phyloP scores from a whole-genome alignment of 2,797 vertebrate species.

The Mormyrops attenuatus region DNA sequence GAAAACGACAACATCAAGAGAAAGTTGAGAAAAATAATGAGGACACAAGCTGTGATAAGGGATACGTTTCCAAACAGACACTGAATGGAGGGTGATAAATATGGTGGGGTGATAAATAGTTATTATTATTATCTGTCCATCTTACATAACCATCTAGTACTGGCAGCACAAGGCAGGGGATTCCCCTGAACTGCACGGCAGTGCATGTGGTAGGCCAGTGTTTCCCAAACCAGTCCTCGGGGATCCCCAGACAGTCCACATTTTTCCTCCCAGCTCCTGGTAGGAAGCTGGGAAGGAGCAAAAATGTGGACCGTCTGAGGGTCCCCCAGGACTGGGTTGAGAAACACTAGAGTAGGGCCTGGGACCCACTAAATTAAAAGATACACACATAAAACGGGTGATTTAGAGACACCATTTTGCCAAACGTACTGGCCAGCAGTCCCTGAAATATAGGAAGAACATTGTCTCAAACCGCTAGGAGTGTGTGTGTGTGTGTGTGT shows the following conservation, averaged over 20 bases:
- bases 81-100: neutral
- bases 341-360: neutral
- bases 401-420: neutral
- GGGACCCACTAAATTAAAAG: neutral
- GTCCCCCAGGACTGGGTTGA: neutral
- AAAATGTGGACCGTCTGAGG: neutral
- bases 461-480: neutral
- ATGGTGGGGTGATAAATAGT: neutral
- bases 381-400: neutral
- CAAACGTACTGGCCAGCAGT: neutral
- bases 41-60: neutral
- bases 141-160: neutral
- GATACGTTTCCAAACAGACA: neutral
- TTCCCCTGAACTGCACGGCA: neutral
- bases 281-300: neutral
- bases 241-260: neutral
- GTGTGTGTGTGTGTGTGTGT: neutral
- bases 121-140: neutral
- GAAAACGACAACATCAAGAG: constrained; percentile 23
- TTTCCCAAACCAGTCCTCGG: neutral
- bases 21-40: neutral
- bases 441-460: neutral
- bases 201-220: neutral
- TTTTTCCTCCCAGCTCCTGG: too few species aligned
- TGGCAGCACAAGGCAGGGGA: neutral